Percentiles rank a stretch among this genome's conserved stretches.
Conservation (phyloP, 2,113 vertebrate genomes). For the Pagrus major region DNA sequence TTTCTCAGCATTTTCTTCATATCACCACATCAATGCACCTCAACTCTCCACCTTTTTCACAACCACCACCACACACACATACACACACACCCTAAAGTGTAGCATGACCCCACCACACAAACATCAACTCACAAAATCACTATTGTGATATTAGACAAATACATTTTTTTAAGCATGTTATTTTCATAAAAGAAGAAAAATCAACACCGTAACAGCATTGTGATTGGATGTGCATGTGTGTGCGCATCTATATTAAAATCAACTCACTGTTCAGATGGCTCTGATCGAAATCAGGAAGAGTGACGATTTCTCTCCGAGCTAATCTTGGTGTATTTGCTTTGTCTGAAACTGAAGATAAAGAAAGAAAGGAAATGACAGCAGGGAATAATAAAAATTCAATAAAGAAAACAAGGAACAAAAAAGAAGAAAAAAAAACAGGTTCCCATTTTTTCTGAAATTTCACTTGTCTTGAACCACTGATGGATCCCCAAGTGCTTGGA, state of each 20-base stretch:
- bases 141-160: conserved; percentile 28
- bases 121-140: conserved; percentile 28
- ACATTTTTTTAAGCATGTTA: conserved; percentile 5
- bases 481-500: conserved; percentile 49
- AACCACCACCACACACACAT: not conserved
- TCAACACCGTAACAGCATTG: conserved; percentile 28
- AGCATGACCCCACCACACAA: not conserved
- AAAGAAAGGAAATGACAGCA: conserved; percentile 75
- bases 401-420: conserved; percentile 33
- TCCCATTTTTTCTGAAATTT: conserved; percentile 42
- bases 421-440: not conserved
- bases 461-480: conserved; percentile 34
- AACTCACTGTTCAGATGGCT: conserved; percentile 60
- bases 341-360: conserved; percentile 71
- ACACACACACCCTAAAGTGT: not conserved
- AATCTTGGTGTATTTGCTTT: conserved; percentile 74
- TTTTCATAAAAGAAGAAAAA: conserved; percentile 31
- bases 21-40: too few species aligned
- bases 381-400: conserved; percentile 61
- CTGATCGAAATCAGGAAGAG: conserved; percentile 75
- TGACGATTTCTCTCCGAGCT: conserved; percentile 67
- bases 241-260: conserved; percentile 86
- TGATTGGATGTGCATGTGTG: conserved; percentile 50
- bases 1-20: too few species aligned
- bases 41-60: too few species aligned